Conservation (phyloP, 2,888 invertebrate species). For the Eugnorisma glareosa region DNA sequence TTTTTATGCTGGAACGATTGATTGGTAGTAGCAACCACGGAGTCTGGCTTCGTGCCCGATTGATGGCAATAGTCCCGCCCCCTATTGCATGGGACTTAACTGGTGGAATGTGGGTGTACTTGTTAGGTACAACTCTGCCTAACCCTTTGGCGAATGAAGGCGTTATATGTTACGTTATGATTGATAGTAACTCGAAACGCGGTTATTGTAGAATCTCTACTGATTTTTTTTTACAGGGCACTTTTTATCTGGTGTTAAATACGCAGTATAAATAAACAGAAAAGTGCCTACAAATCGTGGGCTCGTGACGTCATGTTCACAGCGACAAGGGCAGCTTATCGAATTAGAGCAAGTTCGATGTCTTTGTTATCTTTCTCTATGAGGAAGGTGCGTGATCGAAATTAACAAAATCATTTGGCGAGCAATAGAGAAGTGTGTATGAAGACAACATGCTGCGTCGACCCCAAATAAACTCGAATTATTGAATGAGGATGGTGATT, state of each 20-base stretch:
- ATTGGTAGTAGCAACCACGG: too few species aligned
- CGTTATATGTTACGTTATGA: too few species aligned
- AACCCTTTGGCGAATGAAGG: too few species aligned
- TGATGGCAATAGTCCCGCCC: too few species aligned
- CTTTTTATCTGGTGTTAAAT: not conserved
- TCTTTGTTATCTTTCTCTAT: conserved; percentile 58
- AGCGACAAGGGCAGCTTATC: conserved; percentile 79
- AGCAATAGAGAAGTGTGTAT: not conserved
- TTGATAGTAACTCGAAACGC: conserved; percentile 17
- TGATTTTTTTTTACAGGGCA: not conserved
- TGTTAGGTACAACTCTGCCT: too few species aligned
- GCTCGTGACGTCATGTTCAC: conserved; percentile 34
- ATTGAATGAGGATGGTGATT: not conserved
- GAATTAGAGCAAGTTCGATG: conserved; percentile 80
- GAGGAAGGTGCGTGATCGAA: conserved; percentile 18
- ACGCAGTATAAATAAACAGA: conserved; percentile 27
- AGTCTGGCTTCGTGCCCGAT: too few species aligned
- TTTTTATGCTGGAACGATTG: not conserved
- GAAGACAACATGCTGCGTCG: not conserved
- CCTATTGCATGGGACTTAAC: too few species aligned
- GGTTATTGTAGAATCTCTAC: not conserved
- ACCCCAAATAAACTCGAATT: not conserved
- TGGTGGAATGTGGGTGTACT: too few species aligned
- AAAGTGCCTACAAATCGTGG: conserved; percentile 7
- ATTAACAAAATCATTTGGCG: conserved; percentile 17